Conservation (phyloP, 2,113 vertebrate species). For the Muntiacus reevesi region DNA sequence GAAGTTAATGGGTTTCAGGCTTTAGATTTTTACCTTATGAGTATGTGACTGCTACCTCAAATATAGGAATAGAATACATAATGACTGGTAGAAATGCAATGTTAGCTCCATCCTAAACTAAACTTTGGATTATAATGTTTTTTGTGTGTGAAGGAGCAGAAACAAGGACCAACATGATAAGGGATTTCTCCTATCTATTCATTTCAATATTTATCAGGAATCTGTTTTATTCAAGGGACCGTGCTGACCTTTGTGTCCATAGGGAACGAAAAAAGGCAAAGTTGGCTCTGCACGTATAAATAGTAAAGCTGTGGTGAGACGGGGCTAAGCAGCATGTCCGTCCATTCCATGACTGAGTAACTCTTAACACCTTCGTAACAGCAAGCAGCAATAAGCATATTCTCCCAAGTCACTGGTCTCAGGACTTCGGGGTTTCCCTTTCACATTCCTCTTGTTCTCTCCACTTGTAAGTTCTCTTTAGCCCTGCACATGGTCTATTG, state of each 20-base stretch:
- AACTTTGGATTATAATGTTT: background rate
- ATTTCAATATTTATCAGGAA: background rate
- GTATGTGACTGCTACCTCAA: background rate
- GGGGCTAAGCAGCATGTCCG: background rate
- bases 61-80: background rate
- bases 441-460: background rate
- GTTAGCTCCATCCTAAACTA: background rate
- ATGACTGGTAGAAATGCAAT: background rate
- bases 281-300: background rate
- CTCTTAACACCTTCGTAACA: background rate
- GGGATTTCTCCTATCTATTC: background rate
- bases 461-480: background rate
- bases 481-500: background rate
- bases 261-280: background rate
- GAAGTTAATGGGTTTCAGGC: background rate
- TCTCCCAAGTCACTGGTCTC: background rate
- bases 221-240: background rate
- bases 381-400: background rate
- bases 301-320: background rate
- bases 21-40: background rate
- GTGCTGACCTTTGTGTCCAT: background rate
- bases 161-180: background rate
- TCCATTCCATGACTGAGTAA: rapidly evolving
- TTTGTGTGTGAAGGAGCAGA: background rate
- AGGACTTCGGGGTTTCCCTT: background rate